Conservation (phyloP, 2,888 invertebrate species). For the Antheraea yamamai region DNA sequence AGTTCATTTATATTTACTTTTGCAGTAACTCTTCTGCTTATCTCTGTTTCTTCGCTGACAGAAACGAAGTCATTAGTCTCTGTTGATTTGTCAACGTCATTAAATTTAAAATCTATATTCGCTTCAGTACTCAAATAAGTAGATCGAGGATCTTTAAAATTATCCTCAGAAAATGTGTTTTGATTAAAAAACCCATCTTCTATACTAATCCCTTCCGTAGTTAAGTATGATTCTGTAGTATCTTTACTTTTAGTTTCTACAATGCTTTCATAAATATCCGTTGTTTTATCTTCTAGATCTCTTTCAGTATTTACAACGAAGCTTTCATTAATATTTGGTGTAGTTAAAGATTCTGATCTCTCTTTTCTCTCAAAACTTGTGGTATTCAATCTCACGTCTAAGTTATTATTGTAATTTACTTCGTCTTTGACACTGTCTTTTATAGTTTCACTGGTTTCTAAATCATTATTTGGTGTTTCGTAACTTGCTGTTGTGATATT, state of each 20-base stretch:
- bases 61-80: neutral
- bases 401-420: neutral
- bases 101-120: neutral
- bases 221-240: neutral
- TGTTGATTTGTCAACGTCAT: neutral
- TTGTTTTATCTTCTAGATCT: neutral
- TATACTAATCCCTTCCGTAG: neutral
- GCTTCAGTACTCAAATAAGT: neutral
- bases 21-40: neutral
- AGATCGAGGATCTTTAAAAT: neutral
- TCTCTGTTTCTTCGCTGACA: neutral
- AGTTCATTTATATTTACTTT: neutral
- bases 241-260: neutral
- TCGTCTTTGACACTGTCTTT: neutral
- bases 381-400: neutral
- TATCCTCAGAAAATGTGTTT: neutral
- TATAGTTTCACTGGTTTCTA: constrained; percentile 15
- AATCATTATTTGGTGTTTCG: constrained; percentile 1
- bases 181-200: neutral
- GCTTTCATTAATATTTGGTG: neutral
- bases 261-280: neutral
- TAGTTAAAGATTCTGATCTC: neutral
- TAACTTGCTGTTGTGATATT: constrained; percentile 13
- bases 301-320: neutral
- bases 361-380: neutral